Evolutionary conservation across 2,797 vertebrate genomes (phyloP).

Genomic region (Spinibarbus caldwelli): DNA sequence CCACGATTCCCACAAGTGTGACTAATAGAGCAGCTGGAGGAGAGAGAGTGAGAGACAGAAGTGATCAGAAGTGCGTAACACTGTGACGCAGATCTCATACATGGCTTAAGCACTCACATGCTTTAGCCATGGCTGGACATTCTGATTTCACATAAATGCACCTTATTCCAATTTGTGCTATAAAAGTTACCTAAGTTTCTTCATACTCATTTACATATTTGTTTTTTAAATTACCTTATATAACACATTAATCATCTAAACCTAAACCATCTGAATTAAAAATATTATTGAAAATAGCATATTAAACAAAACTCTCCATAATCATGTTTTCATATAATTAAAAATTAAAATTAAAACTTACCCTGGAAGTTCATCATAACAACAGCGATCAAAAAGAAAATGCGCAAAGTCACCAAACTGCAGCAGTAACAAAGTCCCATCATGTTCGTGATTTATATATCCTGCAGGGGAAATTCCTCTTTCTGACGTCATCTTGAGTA

Average conservation of each 20-base stretch:
- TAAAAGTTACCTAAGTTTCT: neutral
- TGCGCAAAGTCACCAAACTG: constrained; percentile 11
- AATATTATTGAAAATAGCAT: neutral
- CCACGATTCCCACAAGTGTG: neutral
- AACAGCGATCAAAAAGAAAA: constrained; percentile 19
- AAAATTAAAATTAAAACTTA: constrained; percentile 39
- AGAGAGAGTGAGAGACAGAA: constrained; percentile 24
- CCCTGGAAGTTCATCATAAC: constrained; percentile 49
- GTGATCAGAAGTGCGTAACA: neutral
- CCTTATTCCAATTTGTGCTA: neutral
- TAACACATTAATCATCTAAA: neutral
- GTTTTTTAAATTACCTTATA: neutral
- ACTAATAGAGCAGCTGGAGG: neutral
- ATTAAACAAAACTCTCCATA: neutral
- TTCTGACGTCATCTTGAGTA: neutral
- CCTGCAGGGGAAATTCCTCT: constrained; percentile 46
- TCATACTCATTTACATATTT: neutral
- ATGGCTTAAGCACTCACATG: neutral
- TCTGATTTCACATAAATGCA: neutral
- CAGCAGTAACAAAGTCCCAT: constrained; percentile 23
- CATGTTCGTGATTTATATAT: constrained; percentile 36
- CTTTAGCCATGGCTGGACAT: neutral
- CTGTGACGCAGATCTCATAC: neutral
- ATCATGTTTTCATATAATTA: neutral
- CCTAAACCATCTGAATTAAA: neutral